Base-by-base conservation (phyloP, 92 coral and sea anemone species). In the Montipora capitata region DNA sequence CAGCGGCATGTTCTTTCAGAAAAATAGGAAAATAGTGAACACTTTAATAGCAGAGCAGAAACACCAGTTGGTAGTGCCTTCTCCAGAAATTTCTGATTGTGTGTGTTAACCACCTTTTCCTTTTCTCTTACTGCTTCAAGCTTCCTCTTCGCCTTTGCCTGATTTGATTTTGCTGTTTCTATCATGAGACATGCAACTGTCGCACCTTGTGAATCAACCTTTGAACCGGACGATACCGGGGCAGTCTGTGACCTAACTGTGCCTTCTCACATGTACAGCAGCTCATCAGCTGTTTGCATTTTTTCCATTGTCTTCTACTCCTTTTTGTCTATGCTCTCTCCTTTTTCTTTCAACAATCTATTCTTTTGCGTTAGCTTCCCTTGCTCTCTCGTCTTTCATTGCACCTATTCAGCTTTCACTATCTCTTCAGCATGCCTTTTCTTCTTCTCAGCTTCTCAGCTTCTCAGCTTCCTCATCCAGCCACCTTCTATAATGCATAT, bases 141-240 rank as follows among this genome's bases (percentile, higher is more conserved):
- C 44, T 73, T 83, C 15, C 80, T 73, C 80, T 73, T 61, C 6
- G 74, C 49, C 62, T 72, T 73, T 72, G 59, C 70, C 45, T 78
- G 49, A 76, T 76, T 80, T 72, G 80, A 38, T 78, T 80, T 86
- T 10, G 78, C 91, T 72, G 82, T 80, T 69, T 86, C 87, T 2
- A 86, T 91, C 87, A 79, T 80, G 70, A 91, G 68, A 67, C 77
- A 86, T 64, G 88, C 85, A 75, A 91, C 85, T 79, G 86, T 86
- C 12, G 85, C 88, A 72, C 67, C 90, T 86, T 91, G 87, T 74
- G 91, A 79, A 76, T 86, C 91, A 81, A 83, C 58, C 78, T 56
- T 48, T 81, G 85, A 82, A 58, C 82, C 74, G 43, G 73, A 72
- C n/a, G 81, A 54, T 9, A 80, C 35, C 35, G 35, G 41, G 79